Conservation (phyloP, 2,888 invertebrate species). For the Laothoe populi region DNA sequence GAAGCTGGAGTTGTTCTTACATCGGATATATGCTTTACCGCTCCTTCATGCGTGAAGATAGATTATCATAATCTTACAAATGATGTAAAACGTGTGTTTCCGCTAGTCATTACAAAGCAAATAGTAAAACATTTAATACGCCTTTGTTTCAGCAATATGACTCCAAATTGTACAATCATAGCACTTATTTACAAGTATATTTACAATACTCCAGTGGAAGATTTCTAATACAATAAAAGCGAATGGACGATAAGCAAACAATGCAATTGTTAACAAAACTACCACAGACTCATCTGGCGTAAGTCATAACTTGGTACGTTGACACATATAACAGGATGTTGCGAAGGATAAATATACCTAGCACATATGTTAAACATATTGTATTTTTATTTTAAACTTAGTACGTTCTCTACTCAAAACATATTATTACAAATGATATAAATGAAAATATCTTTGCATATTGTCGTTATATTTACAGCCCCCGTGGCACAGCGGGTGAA, state of each 20-base stretch:
- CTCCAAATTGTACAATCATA: neutral
- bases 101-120: neutral
- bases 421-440: too few relatives aligned
- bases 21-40: too few relatives aligned
- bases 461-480: too few relatives aligned
- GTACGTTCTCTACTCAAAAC: too few relatives aligned
- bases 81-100: neutral
- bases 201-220: neutral
- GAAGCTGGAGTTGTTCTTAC: too few relatives aligned
- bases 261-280: constrained; percentile 16
- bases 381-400: too few relatives aligned
- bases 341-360: neutral
- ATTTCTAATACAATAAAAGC: constrained; percentile 18
- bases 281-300: constrained; percentile 19
- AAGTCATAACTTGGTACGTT: constrained; percentile 5
- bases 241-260: constrained; percentile 22
- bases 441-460: too few relatives aligned
- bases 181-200: neutral
- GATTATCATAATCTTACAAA: neutral
- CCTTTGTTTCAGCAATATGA: neutral
- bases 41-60: too few relatives aligned
- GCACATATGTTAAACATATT: too few relatives aligned
- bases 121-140: neutral
- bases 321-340: neutral
- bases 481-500: too few relatives aligned